Conservation (phyloP, 2,113 vertebrate genomes). For the Isurus oxyrinchus region DNA sequence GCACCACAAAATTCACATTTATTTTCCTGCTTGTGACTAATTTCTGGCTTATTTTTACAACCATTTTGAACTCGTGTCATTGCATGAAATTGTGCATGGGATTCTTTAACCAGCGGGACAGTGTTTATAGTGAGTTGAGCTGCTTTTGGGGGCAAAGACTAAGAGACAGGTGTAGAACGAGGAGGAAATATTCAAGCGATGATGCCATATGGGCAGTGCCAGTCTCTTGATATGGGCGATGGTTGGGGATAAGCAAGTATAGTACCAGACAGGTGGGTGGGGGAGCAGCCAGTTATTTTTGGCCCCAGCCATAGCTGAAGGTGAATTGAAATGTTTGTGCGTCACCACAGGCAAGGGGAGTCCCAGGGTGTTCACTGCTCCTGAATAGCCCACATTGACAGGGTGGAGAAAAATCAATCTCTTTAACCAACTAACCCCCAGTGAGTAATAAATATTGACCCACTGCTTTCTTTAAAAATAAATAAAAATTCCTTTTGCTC, state of each 20-base stretch:
- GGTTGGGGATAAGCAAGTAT: neutral
- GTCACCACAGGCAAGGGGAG: neutral
- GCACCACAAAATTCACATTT: neutral
- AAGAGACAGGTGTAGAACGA: neutral
- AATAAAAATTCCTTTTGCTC: neutral
- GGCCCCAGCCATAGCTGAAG: neutral
- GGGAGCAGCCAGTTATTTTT: neutral
- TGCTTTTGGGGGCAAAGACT: neutral
- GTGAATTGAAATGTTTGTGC: neutral
- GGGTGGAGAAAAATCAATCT: neutral
- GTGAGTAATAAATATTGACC: conserved; percentile 7
- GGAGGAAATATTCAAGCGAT: neutral
- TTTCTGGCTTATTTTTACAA: too few species aligned
- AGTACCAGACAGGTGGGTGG: neutral
- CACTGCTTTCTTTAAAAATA: conserved; percentile 12
- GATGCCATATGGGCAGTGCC: neutral
- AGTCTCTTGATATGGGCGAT: too few species aligned
- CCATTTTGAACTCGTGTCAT: neutral
- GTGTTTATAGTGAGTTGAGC: neutral
- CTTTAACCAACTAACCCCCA: neutral
- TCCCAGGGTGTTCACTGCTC: neutral
- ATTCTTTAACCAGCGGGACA: neutral
- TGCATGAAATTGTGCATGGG: neutral
- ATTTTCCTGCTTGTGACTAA: neutral
- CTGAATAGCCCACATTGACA: neutral